phyloP scores from a whole-genome alignment of 2,113 vertebrate genomes.

The Gnathonemus echidnorhynchus region DNA sequence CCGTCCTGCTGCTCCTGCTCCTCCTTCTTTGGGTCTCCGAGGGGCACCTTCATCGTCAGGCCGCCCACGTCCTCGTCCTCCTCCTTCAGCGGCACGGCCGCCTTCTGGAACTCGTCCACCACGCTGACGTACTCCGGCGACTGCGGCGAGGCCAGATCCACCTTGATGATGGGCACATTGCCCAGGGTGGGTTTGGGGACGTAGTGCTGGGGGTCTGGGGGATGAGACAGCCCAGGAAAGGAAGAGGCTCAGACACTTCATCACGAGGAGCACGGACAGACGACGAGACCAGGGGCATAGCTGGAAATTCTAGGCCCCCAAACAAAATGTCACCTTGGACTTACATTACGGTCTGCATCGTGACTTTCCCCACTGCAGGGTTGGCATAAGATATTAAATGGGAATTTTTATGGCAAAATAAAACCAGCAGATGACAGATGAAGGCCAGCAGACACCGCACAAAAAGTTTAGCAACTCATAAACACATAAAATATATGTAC shows the following conservation, averaged over 20 bases:
- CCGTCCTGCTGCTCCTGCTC: constrained; percentile 54
- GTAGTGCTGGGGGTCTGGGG: constrained; percentile 77
- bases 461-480: background rate
- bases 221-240: constrained; percentile 31
- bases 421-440: background rate
- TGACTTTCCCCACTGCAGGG: background rate
- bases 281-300: too few relatives aligned
- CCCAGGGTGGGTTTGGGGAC: constrained; percentile 55
- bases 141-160: constrained; percentile 86
- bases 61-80: constrained; percentile 56
- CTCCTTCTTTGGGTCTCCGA: constrained; percentile 54
- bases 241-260: background rate
- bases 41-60: constrained; percentile 67
- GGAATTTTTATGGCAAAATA: too few relatives aligned
- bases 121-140: constrained; percentile 74
- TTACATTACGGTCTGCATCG: background rate
- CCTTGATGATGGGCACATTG: constrained; percentile 76
- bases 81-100: constrained; percentile 40
- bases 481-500: background rate
- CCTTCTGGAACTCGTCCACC: constrained; percentile 64
- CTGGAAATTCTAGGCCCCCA: background rate
- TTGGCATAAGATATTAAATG: too few relatives aligned
- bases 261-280: background rate
- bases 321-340: background rate
- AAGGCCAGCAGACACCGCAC: background rate